Conservation (phyloP, 2,113 vertebrate species). For the Abramis brama region DNA sequence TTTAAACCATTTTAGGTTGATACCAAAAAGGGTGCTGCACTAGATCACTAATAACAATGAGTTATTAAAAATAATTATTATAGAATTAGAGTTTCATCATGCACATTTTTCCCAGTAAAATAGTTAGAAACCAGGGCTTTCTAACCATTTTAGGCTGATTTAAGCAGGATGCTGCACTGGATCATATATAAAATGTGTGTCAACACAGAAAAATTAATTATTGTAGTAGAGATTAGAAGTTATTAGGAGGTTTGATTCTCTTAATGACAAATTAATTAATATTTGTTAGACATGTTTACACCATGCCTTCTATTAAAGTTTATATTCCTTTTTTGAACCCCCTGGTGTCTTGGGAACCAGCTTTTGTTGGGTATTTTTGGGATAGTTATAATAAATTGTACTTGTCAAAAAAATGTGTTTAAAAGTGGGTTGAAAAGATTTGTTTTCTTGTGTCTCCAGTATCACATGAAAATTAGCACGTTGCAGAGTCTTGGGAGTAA, state of each 20-base stretch:
- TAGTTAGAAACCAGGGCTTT: no score
- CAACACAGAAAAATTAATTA: no score
- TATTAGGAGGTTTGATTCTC: neutral
- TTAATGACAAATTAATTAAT: neutral
- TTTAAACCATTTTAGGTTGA: neutral
- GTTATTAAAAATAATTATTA: neutral
- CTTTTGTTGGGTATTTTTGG: neutral
- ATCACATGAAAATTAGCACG: neutral
- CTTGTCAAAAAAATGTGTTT: neutral
- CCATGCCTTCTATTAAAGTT: neutral
- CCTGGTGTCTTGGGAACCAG: neutral
- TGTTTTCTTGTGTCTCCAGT: neutral
- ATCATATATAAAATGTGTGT: no score
- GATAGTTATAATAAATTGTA: slow-evolving; percentile 19
- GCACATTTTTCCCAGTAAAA: neutral
- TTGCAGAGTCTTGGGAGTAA: slow-evolving; percentile 17
- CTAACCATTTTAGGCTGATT: no score
- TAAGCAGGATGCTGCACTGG: no score
- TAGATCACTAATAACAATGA: neutral
- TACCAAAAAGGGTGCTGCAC: neutral
- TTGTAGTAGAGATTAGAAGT: no score
- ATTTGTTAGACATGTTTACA: neutral
- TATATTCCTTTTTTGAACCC: neutral
- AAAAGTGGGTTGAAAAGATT: slow-evolving; percentile 21
- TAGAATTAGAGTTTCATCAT: neutral